phyloP scores from a whole-genome alignment of 2,888 invertebrate genomes.

The Phymatocera aterrima region DNA sequence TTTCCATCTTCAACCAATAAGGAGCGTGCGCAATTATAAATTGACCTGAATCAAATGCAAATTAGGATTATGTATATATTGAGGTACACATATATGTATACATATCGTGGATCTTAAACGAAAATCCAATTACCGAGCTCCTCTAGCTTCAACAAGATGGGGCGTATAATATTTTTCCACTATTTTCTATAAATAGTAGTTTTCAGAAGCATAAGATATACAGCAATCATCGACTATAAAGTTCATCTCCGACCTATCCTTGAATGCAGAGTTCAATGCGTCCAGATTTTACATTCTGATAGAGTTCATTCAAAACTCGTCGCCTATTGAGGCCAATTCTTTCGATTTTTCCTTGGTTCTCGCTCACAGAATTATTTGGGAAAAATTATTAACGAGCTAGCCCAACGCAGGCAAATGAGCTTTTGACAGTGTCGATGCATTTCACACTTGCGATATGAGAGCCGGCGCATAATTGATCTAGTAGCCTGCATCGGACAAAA shows the following conservation, averaged over 20 bases:
- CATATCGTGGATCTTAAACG: background rate
- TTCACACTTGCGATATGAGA: too few species aligned
- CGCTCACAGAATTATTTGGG: too few species aligned
- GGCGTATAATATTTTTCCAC: background rate
- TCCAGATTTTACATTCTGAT: background rate
- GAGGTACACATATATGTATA: too few species aligned
- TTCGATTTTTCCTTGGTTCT: too few species aligned
- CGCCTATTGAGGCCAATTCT: background rate
- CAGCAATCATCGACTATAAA: too few species aligned
- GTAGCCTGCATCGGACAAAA: too few species aligned
- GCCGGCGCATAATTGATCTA: too few species aligned
- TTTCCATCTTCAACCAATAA: background rate
- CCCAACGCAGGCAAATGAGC: too few species aligned
- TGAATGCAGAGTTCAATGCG: background rate
- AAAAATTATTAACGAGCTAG: too few species aligned
- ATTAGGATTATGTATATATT: background rate
- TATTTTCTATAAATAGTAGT: background rate
- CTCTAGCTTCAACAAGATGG: background rate
- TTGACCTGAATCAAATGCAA: slow-evolving; percentile 18
- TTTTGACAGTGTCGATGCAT: too few species aligned
- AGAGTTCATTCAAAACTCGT: too few species aligned
- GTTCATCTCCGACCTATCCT: background rate
- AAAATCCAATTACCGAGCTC: slow-evolving; percentile 19
- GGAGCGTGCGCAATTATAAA: background rate
- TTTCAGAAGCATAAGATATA: background rate